phyloP scores from a whole-genome alignment of 2,113 vertebrate genomes.

The Formicarius rufipectus region DNA sequence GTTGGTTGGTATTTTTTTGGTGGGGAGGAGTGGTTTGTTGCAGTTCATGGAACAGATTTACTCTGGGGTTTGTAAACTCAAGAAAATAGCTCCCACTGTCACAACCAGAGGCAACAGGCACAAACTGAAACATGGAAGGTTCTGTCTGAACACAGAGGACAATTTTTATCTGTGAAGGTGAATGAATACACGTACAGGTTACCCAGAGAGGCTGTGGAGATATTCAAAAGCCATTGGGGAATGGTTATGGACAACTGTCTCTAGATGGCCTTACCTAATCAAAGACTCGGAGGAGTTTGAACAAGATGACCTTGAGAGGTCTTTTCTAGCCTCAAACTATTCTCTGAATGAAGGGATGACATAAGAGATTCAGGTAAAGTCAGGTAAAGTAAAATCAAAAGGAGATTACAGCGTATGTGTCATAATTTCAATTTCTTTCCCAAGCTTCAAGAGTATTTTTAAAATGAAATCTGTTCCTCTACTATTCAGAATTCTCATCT shows the following conservation, averaged over 20 bases:
- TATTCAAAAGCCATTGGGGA: neutral
- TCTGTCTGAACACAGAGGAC: neutral
- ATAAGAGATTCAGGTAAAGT: neutral
- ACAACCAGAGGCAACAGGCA: neutral
- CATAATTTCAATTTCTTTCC: neutral
- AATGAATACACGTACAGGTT: neutral
- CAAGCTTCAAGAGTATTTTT: neutral
- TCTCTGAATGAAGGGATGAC: neutral
- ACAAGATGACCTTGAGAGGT: neutral
- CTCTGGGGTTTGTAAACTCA: neutral
- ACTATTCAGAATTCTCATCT: neutral
- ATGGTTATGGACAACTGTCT: neutral
- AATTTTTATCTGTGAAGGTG: neutral
- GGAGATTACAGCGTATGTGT: neutral
- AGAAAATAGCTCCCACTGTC: neutral
- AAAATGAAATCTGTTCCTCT: neutral
- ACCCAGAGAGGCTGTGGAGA: neutral
- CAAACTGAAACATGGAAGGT: neutral
- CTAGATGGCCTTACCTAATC: neutral
- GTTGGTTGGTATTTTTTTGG: too few species aligned
- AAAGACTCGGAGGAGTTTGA: rapidly evolving
- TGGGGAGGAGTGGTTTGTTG: too few species aligned
- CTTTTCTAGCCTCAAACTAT: neutral
- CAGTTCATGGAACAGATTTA: neutral
- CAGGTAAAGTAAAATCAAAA: neutral